Percentiles rank a stretch among this genome's conserved stretches.
These are phyloP conservation scores for Latrodectus geometricus DNA, from an alignment of 1,140 invertebrate genomes.

Conservation along the genomic window DNA sequence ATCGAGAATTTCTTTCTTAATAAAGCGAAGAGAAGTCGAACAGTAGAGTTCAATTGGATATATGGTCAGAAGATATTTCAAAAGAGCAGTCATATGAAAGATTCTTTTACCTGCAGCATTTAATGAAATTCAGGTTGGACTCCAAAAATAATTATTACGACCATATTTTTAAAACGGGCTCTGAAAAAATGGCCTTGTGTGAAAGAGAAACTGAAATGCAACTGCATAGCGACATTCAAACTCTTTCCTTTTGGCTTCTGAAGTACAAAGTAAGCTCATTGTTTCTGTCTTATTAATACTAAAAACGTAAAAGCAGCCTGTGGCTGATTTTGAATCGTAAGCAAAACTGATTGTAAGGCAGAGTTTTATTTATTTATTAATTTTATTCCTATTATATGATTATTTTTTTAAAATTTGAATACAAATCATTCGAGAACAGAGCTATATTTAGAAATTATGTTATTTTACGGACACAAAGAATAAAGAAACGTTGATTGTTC, in stretches of 20 bases:
- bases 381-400: no score
- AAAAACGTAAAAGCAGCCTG: not conserved
- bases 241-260: conserved; percentile 24
- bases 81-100: not conserved
- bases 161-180: conserved; percentile 7
- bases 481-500: no score
- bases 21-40: not conserved
- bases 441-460: no score
- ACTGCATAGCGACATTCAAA: conserved; percentile 15
- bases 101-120: conserved; percentile 4
- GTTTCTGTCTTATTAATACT: not conserved
- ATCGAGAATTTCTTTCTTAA: not conserved
- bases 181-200: conserved; percentile 19
- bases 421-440: no score
- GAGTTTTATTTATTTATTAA: not conserved
- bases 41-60: not conserved
- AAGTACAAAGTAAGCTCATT: conserved; percentile 29
- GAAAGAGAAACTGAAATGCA: conserved; percentile 13
- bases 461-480: no score
- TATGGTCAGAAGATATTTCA: not conserved
- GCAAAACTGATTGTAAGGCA: not conserved
- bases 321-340: not conserved
- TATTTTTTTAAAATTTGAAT: no score
- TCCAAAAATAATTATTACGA: conserved; percentile 43
- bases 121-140: conserved; percentile 11